Evolutionary conservation across 2,113 vertebrate genomes (phyloP).

Genomic region (Semicossyphus pulcher): DNA sequence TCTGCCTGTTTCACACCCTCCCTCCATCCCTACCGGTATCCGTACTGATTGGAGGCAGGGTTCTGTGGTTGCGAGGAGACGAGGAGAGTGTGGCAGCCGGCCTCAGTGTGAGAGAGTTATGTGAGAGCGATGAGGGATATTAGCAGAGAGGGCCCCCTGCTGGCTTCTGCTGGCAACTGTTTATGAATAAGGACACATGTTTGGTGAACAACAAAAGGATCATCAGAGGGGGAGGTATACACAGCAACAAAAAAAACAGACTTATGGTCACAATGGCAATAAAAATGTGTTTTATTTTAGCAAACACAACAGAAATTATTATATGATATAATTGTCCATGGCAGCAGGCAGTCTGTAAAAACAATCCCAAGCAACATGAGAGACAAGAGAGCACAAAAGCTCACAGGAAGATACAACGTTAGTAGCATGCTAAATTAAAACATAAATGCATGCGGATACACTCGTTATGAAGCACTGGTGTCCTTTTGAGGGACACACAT

Average conservation of each 20-base stretch:
- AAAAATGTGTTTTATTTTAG: no score
- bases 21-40: conserved; percentile 74
- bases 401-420: no score
- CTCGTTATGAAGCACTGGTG: background rate
- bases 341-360: no score
- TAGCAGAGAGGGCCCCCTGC: conserved; percentile 68
- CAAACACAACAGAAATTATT: background rate
- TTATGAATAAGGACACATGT: conserved; percentile 1
- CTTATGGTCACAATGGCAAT: no score
- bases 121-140: conserved; percentile 23
- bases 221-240: no score
- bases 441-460: no score
- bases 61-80: conserved; percentile 80
- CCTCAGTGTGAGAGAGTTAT: conserved; percentile 43
- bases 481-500: conserved; percentile 17
- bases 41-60: conserved; percentile 82
- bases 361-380: no score
- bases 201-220: conserved; percentile 27
- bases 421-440: no score
- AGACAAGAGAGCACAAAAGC: no score
- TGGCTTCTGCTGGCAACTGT: conserved; percentile 27
- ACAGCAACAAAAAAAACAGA: no score
- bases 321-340: no score
- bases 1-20: conserved; percentile 43
- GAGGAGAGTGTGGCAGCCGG: conserved; percentile 67